Evolutionary conservation across 2,888 invertebrate genomes (phyloP).

Genomic region (Aphrophora alni): DNA sequence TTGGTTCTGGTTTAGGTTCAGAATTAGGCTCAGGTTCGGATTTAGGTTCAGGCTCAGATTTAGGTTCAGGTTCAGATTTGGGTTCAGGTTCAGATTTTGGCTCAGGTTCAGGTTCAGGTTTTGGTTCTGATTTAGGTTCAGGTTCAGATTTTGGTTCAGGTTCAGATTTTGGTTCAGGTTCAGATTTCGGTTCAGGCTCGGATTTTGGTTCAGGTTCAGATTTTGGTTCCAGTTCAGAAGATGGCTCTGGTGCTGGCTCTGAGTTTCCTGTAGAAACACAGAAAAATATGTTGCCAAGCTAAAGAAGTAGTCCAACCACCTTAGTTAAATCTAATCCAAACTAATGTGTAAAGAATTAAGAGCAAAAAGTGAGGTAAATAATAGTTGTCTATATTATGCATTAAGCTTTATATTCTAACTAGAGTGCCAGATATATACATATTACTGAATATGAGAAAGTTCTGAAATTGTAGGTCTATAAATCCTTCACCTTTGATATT

Average conservation of each 20-base stretch:
- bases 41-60: slow-evolving; percentile 54
- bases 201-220: slow-evolving; percentile 59
- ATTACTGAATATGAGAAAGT: too few relatives aligned
- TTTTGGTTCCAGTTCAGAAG: slow-evolving; percentile 58
- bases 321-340: background rate
- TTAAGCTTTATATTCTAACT: background rate
- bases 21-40: slow-evolving; percentile 55
- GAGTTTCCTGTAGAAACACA: slow-evolving; percentile 49
- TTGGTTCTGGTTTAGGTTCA: slow-evolving; percentile 58
- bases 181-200: slow-evolving; percentile 56
- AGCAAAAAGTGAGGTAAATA: background rate
- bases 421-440: background rate
- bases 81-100: slow-evolving; percentile 57
- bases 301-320: slow-evolving; percentile 38
- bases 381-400: background rate
- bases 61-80: slow-evolving; percentile 57
- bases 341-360: background rate
- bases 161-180: slow-evolving; percentile 55
- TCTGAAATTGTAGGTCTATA: too few relatives aligned
- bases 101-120: slow-evolving; percentile 55
- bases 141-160: slow-evolving; percentile 57
- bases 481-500: too few relatives aligned
- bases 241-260: slow-evolving; percentile 57
- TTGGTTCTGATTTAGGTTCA: slow-evolving; percentile 58
- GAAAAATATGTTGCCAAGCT: slow-evolving; percentile 34